Percentiles rank a stretch among this genome's conserved stretches.
Conservation (phyloP, 2,113 vertebrate species). For the Microtus montanus region DNA sequence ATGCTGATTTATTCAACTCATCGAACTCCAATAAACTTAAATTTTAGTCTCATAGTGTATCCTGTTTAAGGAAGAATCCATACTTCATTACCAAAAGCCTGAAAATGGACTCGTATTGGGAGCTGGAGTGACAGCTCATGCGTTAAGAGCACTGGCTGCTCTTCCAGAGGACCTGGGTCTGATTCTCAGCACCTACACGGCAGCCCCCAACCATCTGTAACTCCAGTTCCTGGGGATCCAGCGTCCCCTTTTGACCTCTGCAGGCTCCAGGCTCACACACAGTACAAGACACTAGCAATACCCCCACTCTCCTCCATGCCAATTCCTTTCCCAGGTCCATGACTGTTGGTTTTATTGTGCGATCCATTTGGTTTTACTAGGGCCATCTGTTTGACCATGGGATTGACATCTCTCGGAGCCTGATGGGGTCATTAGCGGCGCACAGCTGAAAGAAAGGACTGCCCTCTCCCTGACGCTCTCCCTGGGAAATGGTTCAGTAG, state of each 20-base stretch:
- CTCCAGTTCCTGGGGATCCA: background rate
- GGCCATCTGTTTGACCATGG: background rate
- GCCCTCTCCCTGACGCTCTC: background rate
- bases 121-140: background rate
- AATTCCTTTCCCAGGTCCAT: background rate
- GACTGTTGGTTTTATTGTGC: background rate
- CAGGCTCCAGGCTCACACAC: background rate
- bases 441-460: too few relatives aligned
- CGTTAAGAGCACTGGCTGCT: background rate
- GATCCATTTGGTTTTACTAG: background rate
- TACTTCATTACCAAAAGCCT: background rate
- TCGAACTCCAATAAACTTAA: background rate
- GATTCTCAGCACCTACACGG: too few relatives aligned
- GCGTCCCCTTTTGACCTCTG: background rate
- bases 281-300: background rate
- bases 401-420: background rate
- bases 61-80: background rate
- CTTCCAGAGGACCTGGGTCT: background rate
- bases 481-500: background rate
- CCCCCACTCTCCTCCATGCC: too few relatives aligned
- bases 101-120: background rate
- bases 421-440: too few relatives aligned
- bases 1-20: background rate
- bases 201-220: background rate
- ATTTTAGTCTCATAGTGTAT: background rate